Conservation (phyloP, 2,113 vertebrate species). For the Sylvietta virens region DNA sequence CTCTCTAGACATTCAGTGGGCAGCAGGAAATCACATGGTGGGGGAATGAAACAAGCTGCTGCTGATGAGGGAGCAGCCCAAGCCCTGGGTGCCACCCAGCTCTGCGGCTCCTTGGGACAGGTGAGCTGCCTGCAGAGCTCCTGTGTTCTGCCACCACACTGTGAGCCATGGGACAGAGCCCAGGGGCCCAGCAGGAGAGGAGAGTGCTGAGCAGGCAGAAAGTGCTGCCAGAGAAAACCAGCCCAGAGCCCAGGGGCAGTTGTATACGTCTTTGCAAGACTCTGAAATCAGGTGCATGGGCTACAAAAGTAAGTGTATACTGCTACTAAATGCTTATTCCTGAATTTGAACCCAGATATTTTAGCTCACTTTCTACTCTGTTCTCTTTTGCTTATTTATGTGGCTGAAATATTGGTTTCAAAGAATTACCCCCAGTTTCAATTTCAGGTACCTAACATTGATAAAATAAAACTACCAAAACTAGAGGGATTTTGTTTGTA, state of each 20-base stretch:
- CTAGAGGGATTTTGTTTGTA: background rate
- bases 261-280: background rate
- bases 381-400: background rate
- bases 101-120: background rate
- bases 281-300: background rate
- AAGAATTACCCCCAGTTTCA: background rate
- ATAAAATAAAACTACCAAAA: background rate
- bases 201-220: background rate
- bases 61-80: background rate
- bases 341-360: background rate
- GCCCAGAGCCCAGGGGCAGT: background rate
- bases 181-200: accelerated
- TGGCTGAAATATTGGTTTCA: background rate
- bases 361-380: background rate
- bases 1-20: background rate
- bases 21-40: background rate
- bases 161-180: background rate
- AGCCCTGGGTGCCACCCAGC: background rate
- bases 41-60: background rate
- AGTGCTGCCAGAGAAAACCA: background rate
- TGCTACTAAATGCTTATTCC: background rate
- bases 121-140: background rate
- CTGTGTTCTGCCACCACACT: accelerated
- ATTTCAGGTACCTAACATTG: background rate
- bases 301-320: background rate